A percentile compares a stretch with the other conserved stretches of the same genome.
These are phyloP conservation scores for Pitangus sulphuratus DNA, from an alignment of 2,797 vertebrate species.

Conservation along the genomic window DNA sequence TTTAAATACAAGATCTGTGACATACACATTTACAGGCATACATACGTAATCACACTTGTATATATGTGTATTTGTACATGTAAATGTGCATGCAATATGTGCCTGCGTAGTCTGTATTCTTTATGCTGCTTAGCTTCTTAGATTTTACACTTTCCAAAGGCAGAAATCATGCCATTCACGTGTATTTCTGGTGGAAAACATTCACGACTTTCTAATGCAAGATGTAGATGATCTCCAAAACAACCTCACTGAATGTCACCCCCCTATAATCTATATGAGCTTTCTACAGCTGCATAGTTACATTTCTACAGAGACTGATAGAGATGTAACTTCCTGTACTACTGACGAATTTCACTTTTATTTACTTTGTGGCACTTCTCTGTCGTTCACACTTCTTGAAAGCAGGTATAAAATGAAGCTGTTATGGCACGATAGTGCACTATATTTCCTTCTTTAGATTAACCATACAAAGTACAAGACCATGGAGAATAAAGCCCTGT, in stretches of 20 bases:
- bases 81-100: neutral
- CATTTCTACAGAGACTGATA: neutral
- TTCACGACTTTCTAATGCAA: neutral
- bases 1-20: neutral
- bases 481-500: neutral
- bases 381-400: conserved; percentile 1
- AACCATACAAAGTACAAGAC: neutral
- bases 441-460: neutral
- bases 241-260: neutral
- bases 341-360: neutral
- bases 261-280: neutral
- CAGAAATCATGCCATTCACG: neutral
- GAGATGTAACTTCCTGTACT: neutral
- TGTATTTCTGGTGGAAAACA: neutral
- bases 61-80: neutral
- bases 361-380: neutral
- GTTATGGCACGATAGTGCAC: neutral
- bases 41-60: neutral
- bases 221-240: neutral
- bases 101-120: neutral
- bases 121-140: neutral
- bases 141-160: neutral
- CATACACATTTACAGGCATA: neutral
- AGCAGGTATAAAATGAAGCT: neutral
- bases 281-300: neutral